phyloP scores from a whole-genome alignment of 2,888 invertebrate species.

The Masnerella sp. region DNA sequence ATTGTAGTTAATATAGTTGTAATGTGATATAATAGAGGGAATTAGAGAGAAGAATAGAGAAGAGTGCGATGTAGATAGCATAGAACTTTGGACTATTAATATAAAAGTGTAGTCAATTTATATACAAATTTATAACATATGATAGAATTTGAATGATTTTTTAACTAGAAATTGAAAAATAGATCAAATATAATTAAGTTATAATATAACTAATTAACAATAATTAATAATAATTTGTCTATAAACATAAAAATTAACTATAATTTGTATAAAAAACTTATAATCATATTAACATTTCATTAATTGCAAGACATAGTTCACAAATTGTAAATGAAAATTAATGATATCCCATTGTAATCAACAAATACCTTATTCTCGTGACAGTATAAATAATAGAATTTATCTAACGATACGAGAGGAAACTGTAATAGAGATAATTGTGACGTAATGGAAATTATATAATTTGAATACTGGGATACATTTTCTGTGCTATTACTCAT shows the following conservation, averaged over 20 bases:
- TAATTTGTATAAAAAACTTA: too few species aligned
- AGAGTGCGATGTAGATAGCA: conserved; percentile 1
- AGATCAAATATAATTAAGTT: too few species aligned
- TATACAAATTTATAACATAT: background rate
- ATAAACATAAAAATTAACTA: too few species aligned
- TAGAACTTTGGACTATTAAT: conserved; percentile 1
- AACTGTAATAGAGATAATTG: conserved; percentile 16
- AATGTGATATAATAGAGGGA: conserved; percentile 14
- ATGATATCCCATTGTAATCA: background rate
- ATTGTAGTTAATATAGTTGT: conserved; percentile 5
- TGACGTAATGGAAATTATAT: conserved; percentile 1
- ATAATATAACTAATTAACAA: too few species aligned
- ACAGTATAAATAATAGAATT: conserved; percentile 10
- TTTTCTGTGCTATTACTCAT: conserved; percentile 1
- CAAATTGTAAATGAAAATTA: too few species aligned
- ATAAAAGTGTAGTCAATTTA: background rate
- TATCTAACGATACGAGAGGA: conserved; percentile 9
- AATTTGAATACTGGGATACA: background rate
- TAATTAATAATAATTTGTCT: too few species aligned
- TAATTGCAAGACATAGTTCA: too few species aligned
- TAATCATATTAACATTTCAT: too few species aligned
- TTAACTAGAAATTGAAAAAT: too few species aligned
- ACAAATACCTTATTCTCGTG: background rate
- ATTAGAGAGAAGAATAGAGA: conserved; percentile 15
- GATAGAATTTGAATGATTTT: too few species aligned